Evolutionary conservation across 1,140 invertebrate genomes (phyloP).

Genomic region (Lethocerus indicus): DNA sequence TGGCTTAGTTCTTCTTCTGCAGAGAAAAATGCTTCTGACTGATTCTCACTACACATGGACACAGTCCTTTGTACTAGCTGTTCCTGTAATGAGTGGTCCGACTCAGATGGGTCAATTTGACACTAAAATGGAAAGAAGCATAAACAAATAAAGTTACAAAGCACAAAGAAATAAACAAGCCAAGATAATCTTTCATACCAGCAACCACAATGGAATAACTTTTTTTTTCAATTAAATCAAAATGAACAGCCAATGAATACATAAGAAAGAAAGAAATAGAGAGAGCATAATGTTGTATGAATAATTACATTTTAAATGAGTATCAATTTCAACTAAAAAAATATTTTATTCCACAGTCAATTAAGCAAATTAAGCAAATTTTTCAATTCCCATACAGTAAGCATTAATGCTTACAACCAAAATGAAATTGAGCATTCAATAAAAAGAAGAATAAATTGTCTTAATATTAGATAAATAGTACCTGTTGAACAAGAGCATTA

Average conservation of each 20-base stretch:
- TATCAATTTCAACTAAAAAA: no score
- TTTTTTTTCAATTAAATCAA: no score
- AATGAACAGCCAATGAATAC: no score
- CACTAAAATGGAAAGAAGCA: conserved; percentile 2
- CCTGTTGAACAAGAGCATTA: conserved; percentile 12
- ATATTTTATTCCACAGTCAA: no score
- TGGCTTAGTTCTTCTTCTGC: conserved; percentile 68
- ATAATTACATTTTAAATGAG: no score
- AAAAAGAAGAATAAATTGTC: not conserved
- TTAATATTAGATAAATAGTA: not conserved
- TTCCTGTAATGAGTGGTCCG: conserved; percentile 17
- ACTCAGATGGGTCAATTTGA: conserved; percentile 15
- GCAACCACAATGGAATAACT: no score
- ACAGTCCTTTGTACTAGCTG: conserved; percentile 52
- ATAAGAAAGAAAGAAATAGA: no score
- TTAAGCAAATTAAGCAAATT: not conserved
- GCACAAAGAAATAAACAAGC: no score
- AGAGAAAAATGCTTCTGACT: conserved; percentile 78
- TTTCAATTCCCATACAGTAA: not conserved
- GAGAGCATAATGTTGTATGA: no score
- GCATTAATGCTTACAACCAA: not conserved
- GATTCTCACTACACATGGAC: conserved; percentile 74
- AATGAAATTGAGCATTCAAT: not conserved
- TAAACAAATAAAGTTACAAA: not conserved
- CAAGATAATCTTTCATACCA: no score